Base-by-base conservation (phyloP, 2,888 invertebrate species). In the Ochlodes sylvanus region DNA sequence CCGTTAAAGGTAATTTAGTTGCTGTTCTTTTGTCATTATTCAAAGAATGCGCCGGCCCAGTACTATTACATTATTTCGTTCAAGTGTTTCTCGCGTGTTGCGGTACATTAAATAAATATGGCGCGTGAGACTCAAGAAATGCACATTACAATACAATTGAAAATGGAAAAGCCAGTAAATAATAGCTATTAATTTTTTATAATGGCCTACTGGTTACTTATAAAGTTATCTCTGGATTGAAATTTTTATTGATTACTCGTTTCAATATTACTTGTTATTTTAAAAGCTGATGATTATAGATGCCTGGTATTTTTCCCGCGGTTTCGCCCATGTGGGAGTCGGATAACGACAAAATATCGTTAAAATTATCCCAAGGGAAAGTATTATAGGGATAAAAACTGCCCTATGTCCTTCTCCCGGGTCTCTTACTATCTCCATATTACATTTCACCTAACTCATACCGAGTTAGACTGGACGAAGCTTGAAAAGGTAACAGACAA, bases 1-100 rank as follows among this genome's bases (percentile, higher is more conserved):
- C 81, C 77, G 81, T 84, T 85, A 81, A 57, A 64, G 70, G 77
- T 81, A 79, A 82, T 85, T 81, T 72, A 61, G 72, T 77, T 72
- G 75, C 69, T 75, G 71, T 77, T 78, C 76, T 77, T 77, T 79
- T 79, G 75, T 80, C 78, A 79, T 79, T 75, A 76, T 74, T 72
- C 68, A 71, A 71, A 75, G 75, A 74, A 75, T 73, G 74, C 72
- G 72, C 70, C 69, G 72, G 73, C 71, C 69, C 57, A 70, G 69
- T 56, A 56, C 75, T 75, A 77, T 79, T 74, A 75, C 69, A 70
- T 71, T 71, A 74, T 74, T 71, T 74, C 70, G 76, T 75, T 74
- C 73, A 65, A 73, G 70, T 70, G 72, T 73, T 72, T 71, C 70
- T 77, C 73, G 77, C 80, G 79, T 80, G 81, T 71, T 72, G 64